Percentiles rank a stretch among this genome's conserved stretches.
Conservation (phyloP, 2,797 vertebrate species). For the Erpetoichthys calabaricus region DNA sequence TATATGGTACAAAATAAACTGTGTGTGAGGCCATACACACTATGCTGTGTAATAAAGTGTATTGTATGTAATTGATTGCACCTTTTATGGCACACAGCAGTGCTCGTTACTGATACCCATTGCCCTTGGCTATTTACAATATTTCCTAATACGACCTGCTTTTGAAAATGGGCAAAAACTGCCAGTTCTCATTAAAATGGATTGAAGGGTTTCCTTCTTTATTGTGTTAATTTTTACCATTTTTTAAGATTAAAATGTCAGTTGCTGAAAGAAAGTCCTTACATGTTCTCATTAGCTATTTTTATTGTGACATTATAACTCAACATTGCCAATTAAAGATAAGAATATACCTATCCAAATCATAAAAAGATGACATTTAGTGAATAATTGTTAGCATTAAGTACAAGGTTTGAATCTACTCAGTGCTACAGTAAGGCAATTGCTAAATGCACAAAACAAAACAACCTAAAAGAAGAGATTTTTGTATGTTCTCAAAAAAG, state of each 20-base stretch:
- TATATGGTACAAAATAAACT: not conserved
- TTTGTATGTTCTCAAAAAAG: too few relatives aligned
- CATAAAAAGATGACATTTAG: too few relatives aligned
- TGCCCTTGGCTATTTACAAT: not conserved
- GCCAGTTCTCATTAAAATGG: not conserved
- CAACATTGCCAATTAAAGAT: not conserved
- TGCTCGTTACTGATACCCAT: too few relatives aligned
- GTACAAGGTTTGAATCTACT: too few relatives aligned
- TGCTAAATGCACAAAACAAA: too few relatives aligned
- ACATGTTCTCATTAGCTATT: not conserved
- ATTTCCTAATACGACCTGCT: not conserved
- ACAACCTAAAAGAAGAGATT: too few relatives aligned
- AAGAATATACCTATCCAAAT: too few relatives aligned
- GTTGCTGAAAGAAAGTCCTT: not conserved
- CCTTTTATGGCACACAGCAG: not conserved
- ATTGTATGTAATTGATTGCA: not conserved
- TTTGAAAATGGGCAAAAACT: not conserved
- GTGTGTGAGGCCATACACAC: not conserved
- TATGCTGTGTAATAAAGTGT: not conserved
- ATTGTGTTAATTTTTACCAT: not conserved
- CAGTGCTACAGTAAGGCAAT: too few relatives aligned
- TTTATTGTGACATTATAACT: not conserved
- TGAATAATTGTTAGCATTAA: too few relatives aligned
- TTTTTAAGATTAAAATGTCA: not conserved
- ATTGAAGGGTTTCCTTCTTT: not conserved